phyloP scores from a whole-genome alignment of 2,113 vertebrate genomes.

The Ifrita kowaldi region DNA sequence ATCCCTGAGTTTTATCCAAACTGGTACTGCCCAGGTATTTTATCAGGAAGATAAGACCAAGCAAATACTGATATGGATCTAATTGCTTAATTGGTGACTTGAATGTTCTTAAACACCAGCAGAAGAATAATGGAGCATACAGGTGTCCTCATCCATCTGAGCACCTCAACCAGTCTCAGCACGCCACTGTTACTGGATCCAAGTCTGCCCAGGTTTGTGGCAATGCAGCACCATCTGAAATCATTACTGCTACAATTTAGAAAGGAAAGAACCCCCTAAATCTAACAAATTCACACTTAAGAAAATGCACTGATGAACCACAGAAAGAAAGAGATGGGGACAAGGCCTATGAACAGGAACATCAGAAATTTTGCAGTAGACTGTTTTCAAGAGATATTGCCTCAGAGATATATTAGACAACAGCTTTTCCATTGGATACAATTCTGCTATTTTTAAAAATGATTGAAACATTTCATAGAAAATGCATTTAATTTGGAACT shows the following conservation, averaged over 20 bases:
- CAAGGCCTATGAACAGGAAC: neutral
- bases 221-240: neutral
- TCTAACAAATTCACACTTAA: neutral
- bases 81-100: neutral
- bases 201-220: neutral
- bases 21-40: neutral
- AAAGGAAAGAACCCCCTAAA: neutral
- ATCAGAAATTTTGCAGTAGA: neutral
- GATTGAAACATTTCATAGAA: neutral
- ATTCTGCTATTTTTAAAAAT: neutral
- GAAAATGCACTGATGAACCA: neutral
- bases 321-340: neutral
- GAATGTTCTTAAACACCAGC: neutral
- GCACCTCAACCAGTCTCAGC: neutral
- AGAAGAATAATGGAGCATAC: neutral
- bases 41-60: neutral
- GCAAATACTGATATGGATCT: neutral
- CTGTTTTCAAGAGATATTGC: neutral
- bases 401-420: neutral
- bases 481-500: neutral
- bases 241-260: neutral
- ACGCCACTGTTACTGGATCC: accelerated
- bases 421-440: neutral
- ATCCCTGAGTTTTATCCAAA: neutral
- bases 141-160: neutral